Evolutionary conservation across 2,888 invertebrate species (phyloP).

Genomic region (Cerastis rubricosa): DNA sequence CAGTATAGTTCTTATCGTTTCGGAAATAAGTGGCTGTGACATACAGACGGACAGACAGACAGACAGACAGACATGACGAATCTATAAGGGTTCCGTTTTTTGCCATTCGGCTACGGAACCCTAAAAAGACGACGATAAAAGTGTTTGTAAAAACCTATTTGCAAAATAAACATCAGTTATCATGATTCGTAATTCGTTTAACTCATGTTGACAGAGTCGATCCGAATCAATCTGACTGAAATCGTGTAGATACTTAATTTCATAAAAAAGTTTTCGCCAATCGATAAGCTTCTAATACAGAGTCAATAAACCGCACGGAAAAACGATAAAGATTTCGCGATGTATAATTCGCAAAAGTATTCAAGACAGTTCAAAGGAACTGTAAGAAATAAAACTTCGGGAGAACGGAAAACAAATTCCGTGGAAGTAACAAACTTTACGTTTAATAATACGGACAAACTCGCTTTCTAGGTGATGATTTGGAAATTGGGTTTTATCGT

Average conservation of each 20-base stretch:
- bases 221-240: background rate
- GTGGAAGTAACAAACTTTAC: slow-evolving; percentile 29
- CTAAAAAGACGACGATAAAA: too few relatives aligned
- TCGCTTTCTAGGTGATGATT: slow-evolving; percentile 39
- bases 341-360: slow-evolving; percentile 15
- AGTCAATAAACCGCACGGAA: slow-evolving; percentile 10
- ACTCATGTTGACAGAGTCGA: background rate
- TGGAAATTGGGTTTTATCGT: slow-evolving; percentile 55
- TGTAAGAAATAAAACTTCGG: background rate
- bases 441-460: slow-evolving; percentile 22
- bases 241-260: background rate
- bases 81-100: too few relatives aligned
- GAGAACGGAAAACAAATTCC: slow-evolving; percentile 19
- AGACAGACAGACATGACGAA: too few relatives aligned
- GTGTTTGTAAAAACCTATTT: too few relatives aligned
- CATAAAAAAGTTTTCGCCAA: background rate
- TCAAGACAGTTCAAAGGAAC: slow-evolving; percentile 17
- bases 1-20: too few relatives aligned
- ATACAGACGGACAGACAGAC: too few relatives aligned
- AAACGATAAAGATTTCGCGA: slow-evolving; percentile 23
- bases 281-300: background rate
- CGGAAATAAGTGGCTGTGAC: too few relatives aligned
- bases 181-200: background rate
- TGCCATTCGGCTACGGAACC: too few relatives aligned
- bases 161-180: too few relatives aligned